These are phyloP conservation scores for Acheta domesticus DNA, from an alignment of 2,888 invertebrate genomes.

Conservation along the genomic window DNA sequence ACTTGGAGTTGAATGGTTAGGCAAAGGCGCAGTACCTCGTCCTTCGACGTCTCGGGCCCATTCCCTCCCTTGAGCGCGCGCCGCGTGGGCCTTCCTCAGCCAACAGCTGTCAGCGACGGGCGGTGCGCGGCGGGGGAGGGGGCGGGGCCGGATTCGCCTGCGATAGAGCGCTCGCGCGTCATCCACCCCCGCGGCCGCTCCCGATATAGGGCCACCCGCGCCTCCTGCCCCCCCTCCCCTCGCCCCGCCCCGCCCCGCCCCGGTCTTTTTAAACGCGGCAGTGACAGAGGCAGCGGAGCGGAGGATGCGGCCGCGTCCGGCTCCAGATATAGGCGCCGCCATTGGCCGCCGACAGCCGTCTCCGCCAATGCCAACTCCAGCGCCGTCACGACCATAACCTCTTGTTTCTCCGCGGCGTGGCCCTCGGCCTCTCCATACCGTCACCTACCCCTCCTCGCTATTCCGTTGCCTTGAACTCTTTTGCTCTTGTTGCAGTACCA, in stretches of 20 bases:
- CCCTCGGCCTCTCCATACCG: background rate
- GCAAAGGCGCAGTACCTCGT: too few relatives aligned
- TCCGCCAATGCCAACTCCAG: too few relatives aligned
- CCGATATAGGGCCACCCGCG: background rate
- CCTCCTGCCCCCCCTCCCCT: background rate
- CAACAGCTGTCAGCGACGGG: background rate
- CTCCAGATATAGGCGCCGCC: constrained; percentile 11
- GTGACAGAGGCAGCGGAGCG: background rate
- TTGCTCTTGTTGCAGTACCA: background rate
- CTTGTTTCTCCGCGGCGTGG: background rate
- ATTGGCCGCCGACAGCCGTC: too few relatives aligned
- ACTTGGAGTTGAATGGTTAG: too few relatives aligned
- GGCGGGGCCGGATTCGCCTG: background rate
- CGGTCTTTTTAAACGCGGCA: background rate
- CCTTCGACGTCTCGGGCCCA: too few relatives aligned
- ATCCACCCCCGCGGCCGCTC: background rate
- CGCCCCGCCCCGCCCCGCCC: background rate
- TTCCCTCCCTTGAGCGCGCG: too few relatives aligned
- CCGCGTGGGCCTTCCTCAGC: too few relatives aligned
- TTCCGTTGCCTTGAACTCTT: background rate
- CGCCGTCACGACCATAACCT: too few relatives aligned
- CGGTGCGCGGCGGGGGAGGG: background rate
- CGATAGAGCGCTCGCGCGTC: background rate
- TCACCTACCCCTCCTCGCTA: too few relatives aligned
- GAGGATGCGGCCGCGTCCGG: background rate